Evolutionary conservation across 2,113 vertebrate genomes (phyloP), one percentile per base, ranked within the genome.

Genomic region (Ceratotherium simum): DNA sequence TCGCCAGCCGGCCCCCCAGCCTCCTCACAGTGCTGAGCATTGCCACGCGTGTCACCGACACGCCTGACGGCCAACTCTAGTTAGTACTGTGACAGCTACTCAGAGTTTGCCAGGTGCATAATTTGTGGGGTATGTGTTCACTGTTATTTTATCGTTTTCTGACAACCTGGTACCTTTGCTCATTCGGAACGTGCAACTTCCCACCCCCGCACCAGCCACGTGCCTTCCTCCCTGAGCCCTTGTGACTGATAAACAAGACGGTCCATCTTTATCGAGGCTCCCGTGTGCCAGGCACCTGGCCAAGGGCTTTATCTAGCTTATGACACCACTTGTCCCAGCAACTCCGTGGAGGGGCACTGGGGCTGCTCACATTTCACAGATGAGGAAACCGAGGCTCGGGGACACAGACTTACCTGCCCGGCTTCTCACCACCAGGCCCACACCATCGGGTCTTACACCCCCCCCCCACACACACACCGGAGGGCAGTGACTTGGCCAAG

Each of bases 211-310:
- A 16, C 21, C 7, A 1, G 36, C 39, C 23, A 13, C 10, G 8
- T 2, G 23, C 64, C 17, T 54, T 9, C 5, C 13, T 31, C 42
- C 23, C 33, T 0, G 46, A 65, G 58, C 64, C 46, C 58, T 18
- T 3, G n/a, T 0, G 33, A 11, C 1, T 4, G 23, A 46, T 1
- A 16, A 20, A 46, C 3, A 16, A 0, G 23, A 29, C 8, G 5
- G 6, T 29, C 39, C 29, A 1, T 36, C 83, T 58, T 27, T 25
- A 16, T 0, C 6, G 6, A 56, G 23, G 3, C 6, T 80, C 54
- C 29, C 13, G 18, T 3, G 25, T 27, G 64, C 65, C 14, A 3
- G n/a, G 70, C 25, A 51, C 76, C 73, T 2, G 10, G 64, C 60
- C 12, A 13, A 39, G 39, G 72, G 76, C 82, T 62, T 36, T 36